Conservation (phyloP, 2,797 vertebrate genomes). For the Sebastes variabilis region DNA sequence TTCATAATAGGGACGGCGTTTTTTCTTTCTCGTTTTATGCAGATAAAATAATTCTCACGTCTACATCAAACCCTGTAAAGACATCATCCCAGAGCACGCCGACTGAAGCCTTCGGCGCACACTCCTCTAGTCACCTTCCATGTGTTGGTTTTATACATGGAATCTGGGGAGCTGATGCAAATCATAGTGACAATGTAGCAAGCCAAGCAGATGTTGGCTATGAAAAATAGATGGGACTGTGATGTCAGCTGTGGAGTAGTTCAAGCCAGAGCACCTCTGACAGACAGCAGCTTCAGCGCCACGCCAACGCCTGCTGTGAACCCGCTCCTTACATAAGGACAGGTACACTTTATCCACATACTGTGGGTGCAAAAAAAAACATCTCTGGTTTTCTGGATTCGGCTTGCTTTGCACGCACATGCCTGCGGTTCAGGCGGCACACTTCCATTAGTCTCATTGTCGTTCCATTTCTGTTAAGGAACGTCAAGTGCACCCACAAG, state of each 20-base stretch:
- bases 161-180: conserved; percentile 70
- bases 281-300: conserved; percentile 57
- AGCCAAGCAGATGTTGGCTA: conserved; percentile 83
- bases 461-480: conserved; percentile 31
- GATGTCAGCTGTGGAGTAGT: conserved; percentile 79
- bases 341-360: conserved; percentile 25
- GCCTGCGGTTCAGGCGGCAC: conserved; percentile 1
- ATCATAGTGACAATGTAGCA: conserved; percentile 80
- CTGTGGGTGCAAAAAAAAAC: conserved; percentile 5
- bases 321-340: conserved; percentile 40
- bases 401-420: conserved; percentile 23
- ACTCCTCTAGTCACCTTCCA: conserved; percentile 60
- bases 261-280: conserved; percentile 72
- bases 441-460: conserved; percentile 52
- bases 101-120: conserved; percentile 35
- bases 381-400: conserved; percentile 20
- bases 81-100: conserved; percentile 18
- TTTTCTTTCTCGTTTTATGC: not conserved
- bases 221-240: conserved; percentile 83
- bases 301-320: conserved; percentile 34
- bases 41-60: not conserved
- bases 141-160: conserved; percentile 69
- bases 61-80: conserved; percentile 32
- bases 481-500: conserved; percentile 52
- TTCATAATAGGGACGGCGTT: not conserved